These are phyloP conservation scores for Prenolepis imparis DNA, from an alignment of 2,888 invertebrate genomes.

Conservation along the genomic window DNA sequence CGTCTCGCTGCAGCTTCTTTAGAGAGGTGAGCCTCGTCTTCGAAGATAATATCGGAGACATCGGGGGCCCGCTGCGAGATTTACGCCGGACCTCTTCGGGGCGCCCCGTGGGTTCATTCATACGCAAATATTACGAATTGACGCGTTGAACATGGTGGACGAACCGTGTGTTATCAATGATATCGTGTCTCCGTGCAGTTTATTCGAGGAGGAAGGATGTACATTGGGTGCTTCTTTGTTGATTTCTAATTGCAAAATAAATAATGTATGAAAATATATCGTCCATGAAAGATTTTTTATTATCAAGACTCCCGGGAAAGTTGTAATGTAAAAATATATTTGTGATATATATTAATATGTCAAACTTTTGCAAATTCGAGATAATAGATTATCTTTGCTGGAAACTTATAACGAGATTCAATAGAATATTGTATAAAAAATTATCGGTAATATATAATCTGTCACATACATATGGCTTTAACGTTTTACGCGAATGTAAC, in stretches of 20 bases:
- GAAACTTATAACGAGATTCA: neutral
- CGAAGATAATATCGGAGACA: conserved; percentile 81
- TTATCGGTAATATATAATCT: no score
- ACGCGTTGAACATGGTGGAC: conserved; percentile 64
- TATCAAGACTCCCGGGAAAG: neutral
- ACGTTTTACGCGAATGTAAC: neutral
- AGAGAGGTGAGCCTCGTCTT: conserved; percentile 69
- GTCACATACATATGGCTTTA: neutral
- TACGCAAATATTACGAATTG: conserved; percentile 82
- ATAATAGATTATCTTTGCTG: neutral
- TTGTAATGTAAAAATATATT: conserved; percentile 9
- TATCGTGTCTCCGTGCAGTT: conserved; percentile 75
- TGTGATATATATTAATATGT: neutral
- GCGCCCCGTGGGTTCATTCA: conserved; percentile 78
- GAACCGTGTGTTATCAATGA: conserved; percentile 73
- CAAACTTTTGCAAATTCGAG: neutral
- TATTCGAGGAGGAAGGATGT: conserved; percentile 39
- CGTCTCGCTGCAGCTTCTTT: conserved; percentile 72
- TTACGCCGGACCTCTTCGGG: conserved; percentile 79
- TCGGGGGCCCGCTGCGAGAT: conserved; percentile 82
- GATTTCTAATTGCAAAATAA: conserved; percentile 11
- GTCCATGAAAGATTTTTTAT: conserved; percentile 5
- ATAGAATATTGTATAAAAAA: neutral
- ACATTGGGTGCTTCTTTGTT: neutral
- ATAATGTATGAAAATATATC: neutral